Base-by-base conservation (phyloP, 2,797 vertebrate species). In the Sebastolobus altivelis region DNA sequence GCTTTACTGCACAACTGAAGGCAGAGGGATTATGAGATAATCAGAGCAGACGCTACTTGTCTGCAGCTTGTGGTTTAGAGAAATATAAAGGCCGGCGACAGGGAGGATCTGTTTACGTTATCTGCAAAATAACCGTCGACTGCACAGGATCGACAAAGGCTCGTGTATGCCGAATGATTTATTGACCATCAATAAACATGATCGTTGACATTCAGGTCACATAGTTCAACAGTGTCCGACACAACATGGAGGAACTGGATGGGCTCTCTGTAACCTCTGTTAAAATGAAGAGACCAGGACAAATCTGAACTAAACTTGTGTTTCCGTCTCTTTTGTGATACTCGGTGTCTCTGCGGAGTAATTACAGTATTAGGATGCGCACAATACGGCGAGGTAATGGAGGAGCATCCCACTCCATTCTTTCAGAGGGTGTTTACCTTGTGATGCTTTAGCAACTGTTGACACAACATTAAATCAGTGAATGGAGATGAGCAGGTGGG, bases 381-480 rank as follows among this genome's bases (percentile, higher is more conserved):
- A 83, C 55, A 66, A 80, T 65, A 33, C 73, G 20, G 75, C 58
- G 69, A 80, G 82, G 67, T 71, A 74, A 65, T 43, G 54, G 69
- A 78, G 77, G 72, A 80, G 72, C 84, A 61, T 77, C 68, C 71
- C 62, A 63, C 81, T 77, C 79, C 68, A 87, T 90, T 87, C 86
- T 86, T 90, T 83, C 67, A 60, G 74, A 75, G 66, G 46, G 84
- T 87, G 80, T 90, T 92, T 88, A 81, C 69, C 55, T 84, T 80
- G 63, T 75, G 79, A 87, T 75, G 83, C 76, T 84, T 59, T 56
- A 65, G 70, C 81, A 74, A 81, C 83, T 74, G 81, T 67, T 86
- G 84, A 83, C 87, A 89, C 88, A 75, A 75, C 37, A 85, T 83
- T 75, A 74, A 85, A 85, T 85, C 68, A 72, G 65, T 58, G 65